Conservation (phyloP, 2,888 invertebrate genomes). For the Hyalella azteca region DNA sequence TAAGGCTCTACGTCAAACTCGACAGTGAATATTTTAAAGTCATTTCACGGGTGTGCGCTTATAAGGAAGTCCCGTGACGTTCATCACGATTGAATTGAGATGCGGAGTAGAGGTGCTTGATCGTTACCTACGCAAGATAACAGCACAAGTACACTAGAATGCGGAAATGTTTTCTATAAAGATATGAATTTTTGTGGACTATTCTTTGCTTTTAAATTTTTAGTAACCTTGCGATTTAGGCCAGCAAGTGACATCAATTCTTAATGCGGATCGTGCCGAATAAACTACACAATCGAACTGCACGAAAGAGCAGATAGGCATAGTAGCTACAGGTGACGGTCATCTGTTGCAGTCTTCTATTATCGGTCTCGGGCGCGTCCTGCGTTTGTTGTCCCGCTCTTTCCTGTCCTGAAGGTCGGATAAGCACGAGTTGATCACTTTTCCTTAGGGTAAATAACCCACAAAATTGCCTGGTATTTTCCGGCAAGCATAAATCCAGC, state of each 20-base stretch:
- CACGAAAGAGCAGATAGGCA: neutral
- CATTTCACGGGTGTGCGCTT: neutral
- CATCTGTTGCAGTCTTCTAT: neutral
- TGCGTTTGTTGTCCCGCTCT: slow-evolving; percentile 22
- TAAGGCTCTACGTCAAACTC: neutral
- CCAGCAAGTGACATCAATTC: no score
- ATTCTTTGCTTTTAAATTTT: no score
- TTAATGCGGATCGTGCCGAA: no score
- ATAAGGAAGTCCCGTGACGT: no score
- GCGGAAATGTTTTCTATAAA: no score
- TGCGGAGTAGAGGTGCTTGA: no score
- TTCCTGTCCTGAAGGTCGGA: slow-evolving; percentile 19
- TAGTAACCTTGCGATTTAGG: no score
- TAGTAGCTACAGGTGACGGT: slow-evolving; percentile 7
- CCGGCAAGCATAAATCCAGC: no score
- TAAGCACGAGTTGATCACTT: neutral
- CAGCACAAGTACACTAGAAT: neutral
- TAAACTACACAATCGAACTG: neutral
- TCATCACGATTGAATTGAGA: no score
- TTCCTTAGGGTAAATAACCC: no score
- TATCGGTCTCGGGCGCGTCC: slow-evolving; percentile 15
- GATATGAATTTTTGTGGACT: no score
- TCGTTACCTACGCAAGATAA: neutral
- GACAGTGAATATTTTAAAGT: neutral
- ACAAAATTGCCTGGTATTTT: no score